Evolutionary conservation across 2,113 vertebrate genomes (phyloP).

Genomic region (Tringa solitaria): DNA sequence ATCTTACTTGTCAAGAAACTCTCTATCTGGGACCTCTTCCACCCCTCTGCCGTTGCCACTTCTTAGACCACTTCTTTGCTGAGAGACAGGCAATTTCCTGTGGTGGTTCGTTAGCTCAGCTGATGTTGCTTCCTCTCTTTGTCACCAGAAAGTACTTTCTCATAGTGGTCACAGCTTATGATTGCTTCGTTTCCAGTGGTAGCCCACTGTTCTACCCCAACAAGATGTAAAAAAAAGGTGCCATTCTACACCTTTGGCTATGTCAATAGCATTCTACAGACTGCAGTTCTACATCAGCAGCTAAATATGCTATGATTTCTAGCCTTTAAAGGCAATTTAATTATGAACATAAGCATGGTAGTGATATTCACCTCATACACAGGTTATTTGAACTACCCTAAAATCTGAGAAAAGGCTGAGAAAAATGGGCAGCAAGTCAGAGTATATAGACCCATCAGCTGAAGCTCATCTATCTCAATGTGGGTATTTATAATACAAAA

Average conservation of each 20-base stretch:
- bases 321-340: not conserved
- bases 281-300: not conserved
- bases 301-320: not conserved
- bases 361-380: not conserved
- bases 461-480: not conserved
- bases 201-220: not conserved
- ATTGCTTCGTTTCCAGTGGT: not conserved
- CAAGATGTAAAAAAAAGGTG: not conserved
- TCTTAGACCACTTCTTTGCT: not conserved
- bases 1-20: constrained; percentile 38
- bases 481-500: not conserved
- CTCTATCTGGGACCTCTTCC: constrained; percentile 2
- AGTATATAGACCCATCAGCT: not conserved
- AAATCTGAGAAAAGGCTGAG: not conserved
- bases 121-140: constrained; percentile 32
- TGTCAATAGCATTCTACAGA: not conserved
- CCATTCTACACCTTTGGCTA: not conserved
- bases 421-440: not conserved
- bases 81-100: not conserved
- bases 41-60: not conserved
- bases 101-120: not conserved
- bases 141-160: constrained; percentile 15
- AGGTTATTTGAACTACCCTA: not conserved
- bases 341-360: not conserved
- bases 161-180: constrained; percentile 30